Evolutionary conservation across 2,888 invertebrate genomes (phyloP).

Genomic region (Caenorhabditis auriculariae): DNA sequence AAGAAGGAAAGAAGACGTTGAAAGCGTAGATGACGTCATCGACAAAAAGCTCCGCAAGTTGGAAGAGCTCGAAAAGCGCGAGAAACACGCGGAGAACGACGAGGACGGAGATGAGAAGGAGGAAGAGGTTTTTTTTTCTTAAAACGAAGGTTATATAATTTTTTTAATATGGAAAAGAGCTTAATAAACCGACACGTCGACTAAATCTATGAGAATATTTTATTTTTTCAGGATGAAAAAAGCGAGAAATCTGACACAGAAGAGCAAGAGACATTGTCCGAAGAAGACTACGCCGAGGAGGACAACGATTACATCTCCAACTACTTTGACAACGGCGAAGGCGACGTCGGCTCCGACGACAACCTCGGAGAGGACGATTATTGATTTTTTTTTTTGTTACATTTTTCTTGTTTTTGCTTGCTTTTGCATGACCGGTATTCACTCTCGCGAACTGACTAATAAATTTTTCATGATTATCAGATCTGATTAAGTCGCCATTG

Average conservation of each 20-base stretch:
- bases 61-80: conserved; percentile 30
- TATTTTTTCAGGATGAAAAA: conserved; percentile 17
- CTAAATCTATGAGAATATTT: conserved; percentile 6
- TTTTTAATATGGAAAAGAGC: conserved; percentile 20
- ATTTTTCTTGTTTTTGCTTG: too few species aligned
- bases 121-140: conserved; percentile 3
- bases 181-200: conserved; percentile 26
- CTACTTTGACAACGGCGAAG: conserved; percentile 63
- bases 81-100: conserved; percentile 19
- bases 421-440: too few species aligned
- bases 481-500: too few species aligned
- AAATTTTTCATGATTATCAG: too few species aligned
- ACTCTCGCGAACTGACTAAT: too few species aligned
- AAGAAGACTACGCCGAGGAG: conserved; percentile 58
- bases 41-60: conserved; percentile 33
- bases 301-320: conserved; percentile 60
- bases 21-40: conserved; percentile 14
- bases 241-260: conserved; percentile 34
- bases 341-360: conserved; percentile 53
- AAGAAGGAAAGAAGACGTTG: conserved; percentile 2
- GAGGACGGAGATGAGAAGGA: conserved; percentile 26
- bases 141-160: neutral
- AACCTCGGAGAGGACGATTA: conserved; percentile 54
- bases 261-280: conserved; percentile 39
- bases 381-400: conserved; percentile 14